Percentiles rank a stretch among this genome's conserved stretches.
Conservation (phyloP, 2,888 invertebrate species). For the Caenorhabditis sp. region DNA sequence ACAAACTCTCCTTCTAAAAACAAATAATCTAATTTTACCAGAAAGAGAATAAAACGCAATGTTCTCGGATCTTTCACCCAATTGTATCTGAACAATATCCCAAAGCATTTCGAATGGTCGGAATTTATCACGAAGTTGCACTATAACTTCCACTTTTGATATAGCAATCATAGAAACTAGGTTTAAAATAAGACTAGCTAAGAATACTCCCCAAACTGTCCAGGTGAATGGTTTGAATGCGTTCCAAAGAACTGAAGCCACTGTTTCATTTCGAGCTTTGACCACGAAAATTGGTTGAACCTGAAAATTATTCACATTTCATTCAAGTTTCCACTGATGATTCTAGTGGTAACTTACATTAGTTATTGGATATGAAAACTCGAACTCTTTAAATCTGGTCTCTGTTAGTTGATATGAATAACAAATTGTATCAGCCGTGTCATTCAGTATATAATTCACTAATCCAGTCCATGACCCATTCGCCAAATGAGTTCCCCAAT, state of each 20-base stretch:
- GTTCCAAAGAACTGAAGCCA: conserved; percentile 57
- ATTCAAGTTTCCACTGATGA: neutral
- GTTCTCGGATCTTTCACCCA: conserved; percentile 56
- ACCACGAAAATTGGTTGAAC: conserved; percentile 54
- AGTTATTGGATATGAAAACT: conserved; percentile 56
- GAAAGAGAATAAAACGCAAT: conserved; percentile 42
- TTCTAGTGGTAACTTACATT: conserved; percentile 27
- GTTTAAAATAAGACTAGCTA: conserved; percentile 41
- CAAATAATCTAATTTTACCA: conserved; percentile 47
- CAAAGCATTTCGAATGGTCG: conserved; percentile 58
- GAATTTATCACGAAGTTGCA: conserved; percentile 43
- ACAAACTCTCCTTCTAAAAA: conserved; percentile 9
- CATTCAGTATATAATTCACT: conserved; percentile 55
- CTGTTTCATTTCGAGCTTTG: conserved; percentile 22
- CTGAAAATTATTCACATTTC: conserved; percentile 29
- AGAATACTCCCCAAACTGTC: conserved; percentile 48
- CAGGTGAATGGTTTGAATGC: conserved; percentile 59
- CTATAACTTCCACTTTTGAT: conserved; percentile 44
- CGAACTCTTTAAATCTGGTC: conserved; percentile 45
- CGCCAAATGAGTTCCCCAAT: conserved; percentile 45
- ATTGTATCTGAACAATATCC: conserved; percentile 57
- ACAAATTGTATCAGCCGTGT: conserved; percentile 54
- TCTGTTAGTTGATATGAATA: conserved; percentile 57
- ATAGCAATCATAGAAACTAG: conserved; percentile 40
- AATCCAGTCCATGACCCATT: conserved; percentile 53